Base-by-base conservation (phyloP, 2,888 invertebrate species). In the Pyrochroa serraticornis region DNA sequence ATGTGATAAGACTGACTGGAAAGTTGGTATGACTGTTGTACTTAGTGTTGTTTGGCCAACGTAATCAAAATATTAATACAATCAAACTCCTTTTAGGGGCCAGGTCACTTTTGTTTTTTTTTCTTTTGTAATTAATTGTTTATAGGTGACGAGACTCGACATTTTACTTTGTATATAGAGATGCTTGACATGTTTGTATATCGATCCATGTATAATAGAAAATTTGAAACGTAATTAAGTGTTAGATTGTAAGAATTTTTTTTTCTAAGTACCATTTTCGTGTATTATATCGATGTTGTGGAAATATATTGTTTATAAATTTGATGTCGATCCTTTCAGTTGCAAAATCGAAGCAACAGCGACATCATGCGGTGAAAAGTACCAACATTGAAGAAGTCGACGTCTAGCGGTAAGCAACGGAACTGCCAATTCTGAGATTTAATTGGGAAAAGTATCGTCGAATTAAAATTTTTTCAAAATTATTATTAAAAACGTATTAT, bases 201-300 rank as follows among this genome's bases (percentile, higher is more conserved):
- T 62, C 62, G 59, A 54, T 65, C 61, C 45, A 59, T 66, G 66
- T 66, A 66, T 43, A 56, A 66, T 65, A 66, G 63, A 53, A 53
- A 61, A 22, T 22, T 60, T 45, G 37, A 32, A 32, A 52, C 52
- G 45, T 52, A 52, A 52, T 52, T 22, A 45, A 39, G 34, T 58
- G 58, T 59, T 63, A 59, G 61, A 56, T 59, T 58, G 62, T 66
- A 60, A 61, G 56, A n/a, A n/a, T 67, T 67, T 63, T 65, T 62
- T 67, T 60, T 61, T 58, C 22, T 22, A 22, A 22, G 22, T 63
- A 65, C 62, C 63, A 66, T 61, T 52, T 54, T 60, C 57, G 22
- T 66, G 64, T 67, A 67, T 65, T 62, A 66, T 64, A 66, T 67
- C 60, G 60, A 65, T 64, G 66, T 66, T 65, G 67, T 67, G 63